A percentile compares a stretch with the other conserved stretches of the same genome.
Conservation (phyloP, 1,140 invertebrate genomes). For the Maniola jurtina region DNA sequence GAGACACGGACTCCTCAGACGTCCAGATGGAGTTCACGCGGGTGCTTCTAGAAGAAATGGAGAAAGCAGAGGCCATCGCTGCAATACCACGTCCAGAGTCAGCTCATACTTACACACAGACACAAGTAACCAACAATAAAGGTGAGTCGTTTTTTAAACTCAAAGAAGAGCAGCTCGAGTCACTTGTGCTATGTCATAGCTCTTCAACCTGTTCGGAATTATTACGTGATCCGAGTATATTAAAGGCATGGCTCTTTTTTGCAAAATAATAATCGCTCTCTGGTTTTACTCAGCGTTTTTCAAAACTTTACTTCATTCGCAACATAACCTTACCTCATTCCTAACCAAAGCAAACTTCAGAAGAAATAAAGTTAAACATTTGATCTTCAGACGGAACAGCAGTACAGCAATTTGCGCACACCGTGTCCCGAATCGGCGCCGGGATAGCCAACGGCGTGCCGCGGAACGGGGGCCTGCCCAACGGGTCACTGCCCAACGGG, state of each 20-base stretch:
- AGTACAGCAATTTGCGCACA: slow-evolving; percentile 55
- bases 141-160: background rate
- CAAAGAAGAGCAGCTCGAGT: background rate
- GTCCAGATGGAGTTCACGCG: slow-evolving; percentile 87
- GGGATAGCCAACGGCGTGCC: slow-evolving; percentile 49
- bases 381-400: slow-evolving; percentile 37
- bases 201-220: no score
- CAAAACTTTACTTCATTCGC: no score
- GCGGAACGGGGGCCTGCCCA: slow-evolving; percentile 36
- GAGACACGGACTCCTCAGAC: slow-evolving; percentile 86
- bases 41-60: slow-evolving; percentile 83
- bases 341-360: no score
- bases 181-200: no score
- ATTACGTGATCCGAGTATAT: no score
- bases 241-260: no score
- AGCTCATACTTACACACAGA: background rate
- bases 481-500: slow-evolving; percentile 23
- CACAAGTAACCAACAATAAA: background rate
- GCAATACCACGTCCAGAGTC: slow-evolving; percentile 39
- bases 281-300: no score
- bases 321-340: no score
- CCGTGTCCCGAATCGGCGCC: slow-evolving; percentile 53
- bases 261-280: no score
- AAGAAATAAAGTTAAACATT: background rate
- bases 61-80: slow-evolving; percentile 74